Evolutionary conservation across 2,113 vertebrate genomes (phyloP), one percentile per base, ranked within the genome.

Genomic region (Sceloporus undulatus): DNA sequence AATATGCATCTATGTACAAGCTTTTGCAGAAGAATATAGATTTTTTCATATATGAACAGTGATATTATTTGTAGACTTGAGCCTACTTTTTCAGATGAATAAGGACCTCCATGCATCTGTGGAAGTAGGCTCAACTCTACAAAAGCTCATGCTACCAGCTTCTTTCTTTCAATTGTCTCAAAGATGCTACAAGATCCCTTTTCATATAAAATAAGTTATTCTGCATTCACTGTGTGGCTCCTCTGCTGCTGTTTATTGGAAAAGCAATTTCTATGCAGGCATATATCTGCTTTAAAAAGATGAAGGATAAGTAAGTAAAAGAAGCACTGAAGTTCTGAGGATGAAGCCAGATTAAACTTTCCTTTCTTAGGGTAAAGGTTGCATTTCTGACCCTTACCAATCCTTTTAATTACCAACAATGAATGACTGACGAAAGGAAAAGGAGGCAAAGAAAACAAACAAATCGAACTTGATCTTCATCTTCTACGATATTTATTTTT

Each of bases 271-370:
- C 56, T 59, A 59, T 59, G 56, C 9, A 13, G 14, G 56, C 14
- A 59, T 73, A 62, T 40, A 59, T 48, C 34, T 78, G 56, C n/a
- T 84, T 48, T 88, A 52, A 91, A 86, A 7, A 84, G 18, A 52
- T 77, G 86, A 88, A 80, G 40, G 70, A 86, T 84, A 91, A 89
- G 13, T 21, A 90, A 86, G 4, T 38, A 42, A 29, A 13, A 54
- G 84, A 92, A 74, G 82, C 82, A 88, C 38, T 10, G 40, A 59
- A 88, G 79, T 82, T 89, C 54, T 87, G 52, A 19, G 91, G 79
- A n/a, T 48, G 78, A 84, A 90, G 23, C 8, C 42, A 87, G 76
- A 38, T 79, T 85, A 92, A 91, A 87, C 70, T 62, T 29, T 1
- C 1, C 77, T 62, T 54, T 59, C 80, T 56, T 29, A 75, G 82